A percentile compares a stretch with the other conserved stretches of the same genome.
phyloP scores from a whole-genome alignment of 2,888 invertebrate genomes.

The Cistogaster globosa region DNA sequence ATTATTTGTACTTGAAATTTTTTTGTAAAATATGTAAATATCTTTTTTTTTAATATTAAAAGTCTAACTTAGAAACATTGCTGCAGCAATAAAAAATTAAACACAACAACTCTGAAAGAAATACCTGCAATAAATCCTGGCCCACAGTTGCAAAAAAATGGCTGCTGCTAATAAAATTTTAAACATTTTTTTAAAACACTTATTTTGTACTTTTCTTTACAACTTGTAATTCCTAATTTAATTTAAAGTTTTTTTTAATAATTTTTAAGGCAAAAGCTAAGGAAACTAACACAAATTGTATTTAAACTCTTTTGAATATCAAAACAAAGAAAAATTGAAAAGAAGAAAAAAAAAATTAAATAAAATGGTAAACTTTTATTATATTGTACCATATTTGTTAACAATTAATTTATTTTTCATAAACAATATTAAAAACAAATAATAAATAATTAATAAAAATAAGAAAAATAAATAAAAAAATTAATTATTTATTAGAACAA shows the following conservation, averaged over 20 bases:
- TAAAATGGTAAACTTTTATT: slow-evolving; percentile 46
- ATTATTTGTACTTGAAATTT: slow-evolving; percentile 59
- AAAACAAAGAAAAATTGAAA: slow-evolving; percentile 32
- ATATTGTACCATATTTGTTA: slow-evolving; percentile 69
- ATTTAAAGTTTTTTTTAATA: slow-evolving; percentile 13
- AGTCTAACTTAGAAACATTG: slow-evolving; percentile 1
- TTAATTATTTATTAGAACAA: not conserved
- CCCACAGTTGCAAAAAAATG: slow-evolving; percentile 59
- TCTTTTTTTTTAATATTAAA: slow-evolving; percentile 26
- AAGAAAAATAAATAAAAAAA: slow-evolving; percentile 46
- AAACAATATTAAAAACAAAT: slow-evolving; percentile 62
- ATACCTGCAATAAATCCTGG: not conserved
- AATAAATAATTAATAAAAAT: slow-evolving; percentile 23
- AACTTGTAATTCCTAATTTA: not conserved
- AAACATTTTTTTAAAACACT: slow-evolving; percentile 42
- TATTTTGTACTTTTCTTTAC: slow-evolving; percentile 43
- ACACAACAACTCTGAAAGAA: not conserved
- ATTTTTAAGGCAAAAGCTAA: slow-evolving; percentile 58
- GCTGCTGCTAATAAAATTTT: slow-evolving; percentile 53
- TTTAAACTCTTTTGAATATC: slow-evolving; percentile 37
- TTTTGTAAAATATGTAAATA: slow-evolving; percentile 66
- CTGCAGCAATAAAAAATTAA: not conserved
- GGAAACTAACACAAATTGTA: slow-evolving; percentile 17
- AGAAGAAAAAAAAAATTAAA: slow-evolving; percentile 2
- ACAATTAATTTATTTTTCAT: slow-evolving; percentile 68